Evolutionary conservation across 2,797 vertebrate genomes (phyloP).

Genomic region (Steatocranus sp.): DNA sequence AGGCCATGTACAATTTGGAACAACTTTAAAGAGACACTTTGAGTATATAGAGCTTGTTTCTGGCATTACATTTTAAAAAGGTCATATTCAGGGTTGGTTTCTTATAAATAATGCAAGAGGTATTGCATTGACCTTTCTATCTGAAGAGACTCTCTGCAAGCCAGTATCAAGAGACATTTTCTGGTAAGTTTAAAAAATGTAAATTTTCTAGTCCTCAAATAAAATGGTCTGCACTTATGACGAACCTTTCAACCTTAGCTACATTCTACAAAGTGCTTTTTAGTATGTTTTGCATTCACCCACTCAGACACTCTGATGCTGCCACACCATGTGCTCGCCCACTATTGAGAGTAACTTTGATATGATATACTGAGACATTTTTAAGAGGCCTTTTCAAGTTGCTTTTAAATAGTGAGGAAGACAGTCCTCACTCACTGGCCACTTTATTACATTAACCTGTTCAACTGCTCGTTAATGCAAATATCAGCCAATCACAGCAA

Average conservation of each 20-base stretch:
- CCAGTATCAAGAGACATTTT: neutral
- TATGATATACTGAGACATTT: neutral
- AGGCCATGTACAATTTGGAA: neutral
- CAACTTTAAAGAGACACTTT: neutral
- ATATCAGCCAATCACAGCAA: neutral
- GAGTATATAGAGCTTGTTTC: neutral
- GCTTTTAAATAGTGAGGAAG: neutral
- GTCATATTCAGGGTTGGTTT: neutral
- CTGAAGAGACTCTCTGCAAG: neutral
- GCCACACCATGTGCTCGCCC: neutral
- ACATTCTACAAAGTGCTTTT: neutral
- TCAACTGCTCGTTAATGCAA: neutral
- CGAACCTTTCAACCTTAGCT: neutral
- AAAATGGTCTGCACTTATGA: neutral
- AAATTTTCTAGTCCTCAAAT: neutral
- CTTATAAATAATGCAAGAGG: neutral
- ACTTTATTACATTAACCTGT: neutral
- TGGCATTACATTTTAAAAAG: neutral
- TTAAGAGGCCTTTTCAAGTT: neutral
- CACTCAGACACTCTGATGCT: neutral
- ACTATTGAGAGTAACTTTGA: neutral
- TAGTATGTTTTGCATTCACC: neutral
- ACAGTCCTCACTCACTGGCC: neutral
- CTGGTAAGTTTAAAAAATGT: neutral
- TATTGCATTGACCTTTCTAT: neutral